phyloP scores from a whole-genome alignment of 2,113 vertebrate species.

The Laterallus jamaicensis region DNA sequence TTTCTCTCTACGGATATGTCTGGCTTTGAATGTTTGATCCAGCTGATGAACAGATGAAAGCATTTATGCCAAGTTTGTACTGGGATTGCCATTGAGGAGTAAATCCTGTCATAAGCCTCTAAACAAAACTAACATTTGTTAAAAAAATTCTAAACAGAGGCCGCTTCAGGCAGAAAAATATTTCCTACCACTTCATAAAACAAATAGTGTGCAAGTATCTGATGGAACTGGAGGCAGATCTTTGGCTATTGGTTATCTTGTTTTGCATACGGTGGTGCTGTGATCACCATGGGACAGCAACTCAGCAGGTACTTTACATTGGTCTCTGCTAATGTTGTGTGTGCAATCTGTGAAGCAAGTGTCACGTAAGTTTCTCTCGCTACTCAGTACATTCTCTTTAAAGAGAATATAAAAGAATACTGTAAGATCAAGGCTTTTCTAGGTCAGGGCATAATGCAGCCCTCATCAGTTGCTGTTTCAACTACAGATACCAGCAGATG shows the following conservation, averaged over 20 bases:
- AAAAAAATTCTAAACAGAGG: background rate
- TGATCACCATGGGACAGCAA: background rate
- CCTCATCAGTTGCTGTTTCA: background rate
- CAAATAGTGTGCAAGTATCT: background rate
- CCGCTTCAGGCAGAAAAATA: background rate
- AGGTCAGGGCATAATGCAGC: background rate
- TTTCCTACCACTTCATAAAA: background rate
- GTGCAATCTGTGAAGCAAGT: background rate
- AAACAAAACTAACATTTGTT: background rate
- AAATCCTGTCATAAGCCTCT: background rate
- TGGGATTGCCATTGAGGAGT: background rate
- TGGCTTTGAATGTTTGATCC: conserved; percentile 16
- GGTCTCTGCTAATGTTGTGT: background rate
- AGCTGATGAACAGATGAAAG: conserved; percentile 1
- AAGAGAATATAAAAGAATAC: too few species aligned
- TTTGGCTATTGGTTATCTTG: background rate
- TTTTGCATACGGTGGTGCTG: background rate
- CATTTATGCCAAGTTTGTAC: background rate
- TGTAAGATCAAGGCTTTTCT: background rate
- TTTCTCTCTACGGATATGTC: background rate
- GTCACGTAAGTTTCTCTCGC: background rate
- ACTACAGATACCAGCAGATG: background rate
- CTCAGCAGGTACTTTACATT: background rate
- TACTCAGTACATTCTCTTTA: background rate
- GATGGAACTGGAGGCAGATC: background rate